Evolutionary conservation across 2,888 invertebrate genomes (phyloP).

Genomic region (Smittia aterrima): DNA sequence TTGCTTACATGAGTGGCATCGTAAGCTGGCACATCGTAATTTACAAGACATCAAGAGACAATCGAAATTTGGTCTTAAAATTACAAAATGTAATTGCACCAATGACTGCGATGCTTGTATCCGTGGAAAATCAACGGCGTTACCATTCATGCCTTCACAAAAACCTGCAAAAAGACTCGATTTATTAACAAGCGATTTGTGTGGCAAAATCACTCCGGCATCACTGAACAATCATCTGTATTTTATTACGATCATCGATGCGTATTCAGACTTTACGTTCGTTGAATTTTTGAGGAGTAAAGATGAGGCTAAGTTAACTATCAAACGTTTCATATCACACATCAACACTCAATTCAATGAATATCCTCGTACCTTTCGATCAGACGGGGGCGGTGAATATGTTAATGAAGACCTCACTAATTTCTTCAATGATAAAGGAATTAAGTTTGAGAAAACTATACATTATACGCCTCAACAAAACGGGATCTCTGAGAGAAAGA

Average conservation of each 20-base stretch:
- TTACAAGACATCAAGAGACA: background rate
- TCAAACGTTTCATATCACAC: slow-evolving; percentile 42
- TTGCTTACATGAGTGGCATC: slow-evolving; percentile 26
- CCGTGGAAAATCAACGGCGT: slow-evolving; percentile 45
- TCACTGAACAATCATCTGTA: slow-evolving; percentile 49
- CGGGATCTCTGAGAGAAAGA: slow-evolving; percentile 45
- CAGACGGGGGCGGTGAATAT: slow-evolving; percentile 47
- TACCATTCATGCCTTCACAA: slow-evolving; percentile 43
- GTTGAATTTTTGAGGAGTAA: slow-evolving; percentile 38
- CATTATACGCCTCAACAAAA: slow-evolving; percentile 45
- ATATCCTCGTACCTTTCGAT: slow-evolving; percentile 44
- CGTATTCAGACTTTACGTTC: slow-evolving; percentile 43
- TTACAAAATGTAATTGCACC: slow-evolving; percentile 12
- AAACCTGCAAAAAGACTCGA: background rate
- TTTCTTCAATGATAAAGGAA: slow-evolving; percentile 45
- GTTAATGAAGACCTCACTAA: slow-evolving; percentile 44
- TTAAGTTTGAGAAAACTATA: slow-evolving; percentile 44
- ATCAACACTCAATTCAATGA: slow-evolving; percentile 44
- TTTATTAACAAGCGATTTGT: slow-evolving; percentile 48
- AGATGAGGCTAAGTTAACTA: no score
- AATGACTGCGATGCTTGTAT: slow-evolving; percentile 44
- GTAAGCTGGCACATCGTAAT: background rate
- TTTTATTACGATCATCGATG: slow-evolving; percentile 50
- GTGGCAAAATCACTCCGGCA: slow-evolving; percentile 48
- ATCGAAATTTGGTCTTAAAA: background rate